These are phyloP conservation scores for Rutpela maculata DNA, from an alignment of 2,888 invertebrate genomes.

Conservation along the genomic window DNA sequence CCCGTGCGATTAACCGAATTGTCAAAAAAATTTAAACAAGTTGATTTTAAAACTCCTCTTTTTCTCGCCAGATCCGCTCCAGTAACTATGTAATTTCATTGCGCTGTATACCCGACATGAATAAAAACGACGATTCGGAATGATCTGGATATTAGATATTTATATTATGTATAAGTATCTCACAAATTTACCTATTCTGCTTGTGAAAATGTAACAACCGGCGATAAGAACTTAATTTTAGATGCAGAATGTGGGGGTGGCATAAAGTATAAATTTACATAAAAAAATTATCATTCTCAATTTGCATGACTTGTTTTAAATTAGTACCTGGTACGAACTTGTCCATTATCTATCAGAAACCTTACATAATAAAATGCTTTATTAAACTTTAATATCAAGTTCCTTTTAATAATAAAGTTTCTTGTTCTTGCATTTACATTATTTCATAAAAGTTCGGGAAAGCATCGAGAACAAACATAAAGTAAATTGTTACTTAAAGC, in stretches of 20 bases:
- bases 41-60: too few relatives aligned
- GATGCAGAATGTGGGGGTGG: background rate
- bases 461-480: background rate
- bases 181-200: too few relatives aligned
- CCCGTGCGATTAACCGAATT: too few relatives aligned
- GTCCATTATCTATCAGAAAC: conserved; percentile 6
- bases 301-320: conserved; percentile 39
- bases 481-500: conserved; percentile 4
- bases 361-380: conserved; percentile 1
- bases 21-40: too few relatives aligned
- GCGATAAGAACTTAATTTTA: conserved; percentile 15
- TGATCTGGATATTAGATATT: too few relatives aligned
- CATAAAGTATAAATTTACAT: background rate
- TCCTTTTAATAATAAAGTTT: conserved; percentile 15
- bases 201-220: background rate
- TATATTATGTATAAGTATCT: too few relatives aligned
- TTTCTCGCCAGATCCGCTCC: too few relatives aligned
- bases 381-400: conserved; percentile 21
- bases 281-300: conserved; percentile 13
- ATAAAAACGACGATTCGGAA: too few relatives aligned
- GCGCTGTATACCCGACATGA: too few relatives aligned
- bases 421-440: background rate
- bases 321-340: conserved; percentile 30
- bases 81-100: too few relatives aligned
- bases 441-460: background rate